Conservation (phyloP, 2,888 invertebrate genomes). For the Zelleria hepariella region DNA sequence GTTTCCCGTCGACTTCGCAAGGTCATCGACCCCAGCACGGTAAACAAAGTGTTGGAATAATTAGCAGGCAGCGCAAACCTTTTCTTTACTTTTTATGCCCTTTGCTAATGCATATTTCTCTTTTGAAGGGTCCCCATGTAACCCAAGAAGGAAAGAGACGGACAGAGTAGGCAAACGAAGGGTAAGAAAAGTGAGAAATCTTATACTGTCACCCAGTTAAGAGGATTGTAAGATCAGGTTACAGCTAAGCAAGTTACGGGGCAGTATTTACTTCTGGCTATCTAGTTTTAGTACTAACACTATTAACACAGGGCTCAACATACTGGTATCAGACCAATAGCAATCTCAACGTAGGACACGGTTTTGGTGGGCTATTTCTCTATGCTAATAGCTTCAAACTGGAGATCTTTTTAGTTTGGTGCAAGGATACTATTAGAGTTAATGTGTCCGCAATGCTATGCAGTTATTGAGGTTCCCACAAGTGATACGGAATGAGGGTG, state of each 20-base stretch:
- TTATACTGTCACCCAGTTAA: not conserved
- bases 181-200: not conserved
- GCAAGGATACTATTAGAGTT: too few relatives aligned
- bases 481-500: too few relatives aligned
- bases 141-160: not conserved
- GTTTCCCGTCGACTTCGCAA: too few relatives aligned
- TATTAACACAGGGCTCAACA: not conserved
- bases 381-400: too few relatives aligned
- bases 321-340: too few relatives aligned
- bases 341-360: too few relatives aligned
- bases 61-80: not conserved
- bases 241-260: not conserved
- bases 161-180: not conserved
- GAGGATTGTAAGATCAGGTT: constrained; percentile 2
- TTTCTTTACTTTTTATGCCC: not conserved
- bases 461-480: too few relatives aligned
- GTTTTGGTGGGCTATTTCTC: too few relatives aligned
- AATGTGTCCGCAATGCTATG: too few relatives aligned
- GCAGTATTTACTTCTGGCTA: too few relatives aligned
- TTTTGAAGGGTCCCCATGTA: not conserved
- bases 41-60: not conserved
- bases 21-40: not conserved
- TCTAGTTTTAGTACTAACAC: too few relatives aligned
- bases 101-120: not conserved
- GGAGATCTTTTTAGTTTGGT: too few relatives aligned